Base-by-base conservation (phyloP, 2,888 invertebrate species). In the Phoronis australis region DNA sequence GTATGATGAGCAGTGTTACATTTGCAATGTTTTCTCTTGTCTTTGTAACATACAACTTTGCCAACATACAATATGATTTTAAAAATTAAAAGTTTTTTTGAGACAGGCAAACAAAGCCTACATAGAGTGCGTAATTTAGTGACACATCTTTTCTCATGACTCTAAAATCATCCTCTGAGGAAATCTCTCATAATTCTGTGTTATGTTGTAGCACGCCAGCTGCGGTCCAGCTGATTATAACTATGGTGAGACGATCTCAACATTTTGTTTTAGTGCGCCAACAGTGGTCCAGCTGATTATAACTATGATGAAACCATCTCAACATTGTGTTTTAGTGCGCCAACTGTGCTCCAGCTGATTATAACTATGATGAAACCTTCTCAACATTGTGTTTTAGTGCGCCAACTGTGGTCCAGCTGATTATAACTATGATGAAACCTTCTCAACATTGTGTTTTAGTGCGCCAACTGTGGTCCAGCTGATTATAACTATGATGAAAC, bases 291-390 rank as follows among this genome's bases (percentile, higher is more conserved):
- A 3, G 92, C 95, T 0, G 92, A 92, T 69, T 82, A 87, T 54
- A 97, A 99, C 80, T 95, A 91, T 73, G 96, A 97, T 71, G 99
- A 99, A 77, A 93, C 95, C 0, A 88, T 97, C 58, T 95, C 94
- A 68, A 96, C 97, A 0, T 81, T 99, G 50, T 83, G 97, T 57
- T 69, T 12, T 72, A 92, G 92, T 90, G 93, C 70, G 96, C 97
- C 3, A 96, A 95, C 64, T 84, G 96, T 37, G 95, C 96, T n/a
- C 97, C 97, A 3, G 92, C 95, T 0, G 92, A 92, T 69, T 82
- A 87, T 54, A 97, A 99, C 80, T 95, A 91, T 73, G 96, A 97
- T 71, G 99, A 99, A 77, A 93, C 95, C 0, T 88, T 97, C 58
- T 95, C 94, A 68, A 96, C 97, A 0, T 81, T 99, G 50, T 83